phyloP scores from a whole-genome alignment of 2,888 invertebrate genomes.

The Diloba caeruleocephala region DNA sequence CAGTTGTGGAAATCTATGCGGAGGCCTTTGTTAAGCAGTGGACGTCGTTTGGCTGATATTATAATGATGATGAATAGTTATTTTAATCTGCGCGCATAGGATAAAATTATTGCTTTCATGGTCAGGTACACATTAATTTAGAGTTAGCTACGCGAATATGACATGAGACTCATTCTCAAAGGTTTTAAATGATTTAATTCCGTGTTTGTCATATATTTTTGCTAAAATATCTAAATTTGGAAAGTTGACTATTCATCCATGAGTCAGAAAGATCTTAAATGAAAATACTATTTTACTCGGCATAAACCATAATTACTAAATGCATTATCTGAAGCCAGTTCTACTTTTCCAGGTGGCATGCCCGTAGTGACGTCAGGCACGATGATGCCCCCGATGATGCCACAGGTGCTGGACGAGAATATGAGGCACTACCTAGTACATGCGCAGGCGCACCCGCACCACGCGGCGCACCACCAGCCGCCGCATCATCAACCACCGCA shows the following conservation, averaged over 20 bases:
- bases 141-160: constrained; percentile 7
- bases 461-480: constrained; percentile 85
- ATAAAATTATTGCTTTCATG: constrained; percentile 7
- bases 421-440: constrained; percentile 96
- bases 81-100: constrained; percentile 5
- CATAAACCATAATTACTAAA: no score
- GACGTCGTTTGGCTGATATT: no score
- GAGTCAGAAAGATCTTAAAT: no score
- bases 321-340: background rate
- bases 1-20: no score
- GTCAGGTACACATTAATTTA: constrained; percentile 16
- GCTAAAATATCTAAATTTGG: no score
- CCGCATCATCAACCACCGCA: constrained; percentile 87
- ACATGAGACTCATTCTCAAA: no score
- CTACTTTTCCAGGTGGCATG: constrained; percentile 87
- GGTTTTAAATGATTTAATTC: no score
- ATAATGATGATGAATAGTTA: no score
- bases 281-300: no score
- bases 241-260: no score
- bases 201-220: no score
- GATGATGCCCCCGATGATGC: constrained; percentile 94
- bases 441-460: constrained; percentile 84
- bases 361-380: constrained; percentile 96
- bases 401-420: constrained; percentile 97
- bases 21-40: no score